phyloP scores from a whole-genome alignment of 1,140 invertebrate species.

The Aphidius gifuensis region DNA sequence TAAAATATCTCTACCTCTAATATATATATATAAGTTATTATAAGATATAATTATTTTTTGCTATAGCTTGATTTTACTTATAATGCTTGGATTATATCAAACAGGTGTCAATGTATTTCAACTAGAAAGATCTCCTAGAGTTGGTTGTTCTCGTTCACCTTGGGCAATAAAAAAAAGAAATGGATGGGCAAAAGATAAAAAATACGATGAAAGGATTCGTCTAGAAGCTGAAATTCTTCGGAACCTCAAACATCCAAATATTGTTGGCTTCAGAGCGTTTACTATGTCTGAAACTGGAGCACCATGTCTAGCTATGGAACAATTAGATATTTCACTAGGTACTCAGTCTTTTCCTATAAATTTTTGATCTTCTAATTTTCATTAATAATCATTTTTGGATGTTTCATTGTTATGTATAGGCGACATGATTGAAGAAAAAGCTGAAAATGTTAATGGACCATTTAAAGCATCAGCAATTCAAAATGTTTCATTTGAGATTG shows the following conservation, averaged over 20 bases:
- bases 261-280: slow-evolving; percentile 76
- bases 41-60: slow-evolving; percentile 18
- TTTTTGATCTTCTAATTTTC: background rate
- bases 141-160: slow-evolving; percentile 66
- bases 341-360: background rate
- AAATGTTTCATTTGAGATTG: slow-evolving; percentile 65
- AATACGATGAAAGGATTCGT: slow-evolving; percentile 59
- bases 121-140: slow-evolving; percentile 67
- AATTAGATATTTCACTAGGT: slow-evolving; percentile 63
- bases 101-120: slow-evolving; percentile 75
- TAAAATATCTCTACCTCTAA: too few relatives aligned
- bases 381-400: background rate
- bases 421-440: slow-evolving; percentile 68
- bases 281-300: slow-evolving; percentile 62
- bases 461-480: slow-evolving; percentile 64
- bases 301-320: slow-evolving; percentile 68
- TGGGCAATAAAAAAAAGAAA: slow-evolving; percentile 80
- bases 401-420: slow-evolving; percentile 37
- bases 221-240: slow-evolving; percentile 70
- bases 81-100: slow-evolving; percentile 1
- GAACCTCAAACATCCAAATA: slow-evolving; percentile 75
- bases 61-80: slow-evolving; percentile 16
- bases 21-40: background rate
- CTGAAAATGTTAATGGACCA: slow-evolving; percentile 59
- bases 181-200: slow-evolving; percentile 37